Evolutionary conservation across 2,888 invertebrate species (phyloP), one percentile per base, ranked within the genome.

Genomic region (Sarcophaga carnaria): DNA sequence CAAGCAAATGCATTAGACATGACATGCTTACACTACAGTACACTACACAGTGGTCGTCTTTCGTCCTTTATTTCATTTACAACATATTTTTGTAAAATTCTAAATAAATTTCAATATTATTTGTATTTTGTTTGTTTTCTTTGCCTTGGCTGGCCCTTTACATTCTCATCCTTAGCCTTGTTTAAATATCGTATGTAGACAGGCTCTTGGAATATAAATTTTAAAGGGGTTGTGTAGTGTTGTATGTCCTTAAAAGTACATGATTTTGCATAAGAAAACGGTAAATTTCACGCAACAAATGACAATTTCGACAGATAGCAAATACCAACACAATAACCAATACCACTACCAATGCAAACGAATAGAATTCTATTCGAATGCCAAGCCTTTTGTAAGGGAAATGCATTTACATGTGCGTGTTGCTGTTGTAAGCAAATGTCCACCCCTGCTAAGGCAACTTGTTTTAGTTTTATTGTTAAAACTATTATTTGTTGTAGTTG

Each of bases 211-310:
- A 37, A 37, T 37, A 37, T 37, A 37, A 37, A 37, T 37, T 37
- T 10, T 37, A 37, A 37, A 37, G 10, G 37, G 37, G 4, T 60
- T 25, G 37, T 14, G 2, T 54, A 37, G 8, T 63, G 59, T 72
- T 37, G 60, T 78, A 87, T 81, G 87, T 81, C 84, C 80, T 87
- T 79, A 84, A 81, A 87, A 78, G 75, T 77, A 84, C 85, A 88
- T 88, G 86, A 80, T 85, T 86, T 88, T 87, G 88, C 88, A 88
- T 89, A 90, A 91, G 91, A 91, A 90, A 89, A 90, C 90, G 90
- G 91, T 92, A 91, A 91, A 92, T 92, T 91, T 89, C 86, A 90
- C 88, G 89, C 88, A 89, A 89, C 89, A 89, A 90, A 90, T 89
- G 90, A 90, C 89, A 89, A 88, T 88, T 88, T 88, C 88, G 89